phyloP scores from a whole-genome alignment of 2,888 invertebrate genomes.

The Trimorus sp. region DNA sequence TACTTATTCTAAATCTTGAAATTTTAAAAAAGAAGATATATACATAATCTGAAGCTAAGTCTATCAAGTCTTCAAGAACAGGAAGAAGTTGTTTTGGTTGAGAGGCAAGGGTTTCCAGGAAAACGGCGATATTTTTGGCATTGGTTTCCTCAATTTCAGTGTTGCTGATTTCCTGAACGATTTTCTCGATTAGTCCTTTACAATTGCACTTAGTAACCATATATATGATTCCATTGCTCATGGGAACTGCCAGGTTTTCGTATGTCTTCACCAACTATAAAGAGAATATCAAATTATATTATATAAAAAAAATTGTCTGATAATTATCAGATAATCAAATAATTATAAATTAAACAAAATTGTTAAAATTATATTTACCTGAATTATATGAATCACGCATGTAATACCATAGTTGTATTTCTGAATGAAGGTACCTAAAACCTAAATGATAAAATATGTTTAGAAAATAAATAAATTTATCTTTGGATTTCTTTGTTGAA shows the following conservation, averaged over 20 bases:
- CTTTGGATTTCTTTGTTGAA: neutral
- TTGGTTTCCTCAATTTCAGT: conserved; percentile 84
- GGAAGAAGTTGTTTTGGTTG: conserved; percentile 75
- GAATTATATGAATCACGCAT: conserved; percentile 87
- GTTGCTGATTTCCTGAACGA: conserved; percentile 89
- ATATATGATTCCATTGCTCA: conserved; percentile 88
- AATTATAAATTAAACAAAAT: no score
- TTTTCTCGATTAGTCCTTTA: conserved; percentile 87
- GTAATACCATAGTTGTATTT: conserved; percentile 91
- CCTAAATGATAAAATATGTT: conserved; percentile 79
- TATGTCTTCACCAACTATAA: conserved; percentile 89
- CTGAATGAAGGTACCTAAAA: conserved; percentile 91
- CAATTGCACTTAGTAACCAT: conserved; percentile 87
- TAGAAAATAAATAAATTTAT: neutral
- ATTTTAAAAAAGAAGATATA: neutral
- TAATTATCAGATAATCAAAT: neutral
- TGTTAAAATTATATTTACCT: no score
- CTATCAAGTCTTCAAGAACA: conserved; percentile 74
- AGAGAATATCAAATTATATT: no score
- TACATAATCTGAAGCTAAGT: conserved; percentile 76
- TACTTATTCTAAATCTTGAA: no score
- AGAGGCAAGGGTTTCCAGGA: conserved; percentile 75
- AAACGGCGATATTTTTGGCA: conserved; percentile 77
- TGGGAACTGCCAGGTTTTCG: conserved; percentile 87
- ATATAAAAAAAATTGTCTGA: conserved; percentile 77